Percentiles rank a stretch among this genome's conserved stretches.
phyloP scores from a whole-genome alignment of 2,888 invertebrate species.

The Phytoseiulus persimilis region DNA sequence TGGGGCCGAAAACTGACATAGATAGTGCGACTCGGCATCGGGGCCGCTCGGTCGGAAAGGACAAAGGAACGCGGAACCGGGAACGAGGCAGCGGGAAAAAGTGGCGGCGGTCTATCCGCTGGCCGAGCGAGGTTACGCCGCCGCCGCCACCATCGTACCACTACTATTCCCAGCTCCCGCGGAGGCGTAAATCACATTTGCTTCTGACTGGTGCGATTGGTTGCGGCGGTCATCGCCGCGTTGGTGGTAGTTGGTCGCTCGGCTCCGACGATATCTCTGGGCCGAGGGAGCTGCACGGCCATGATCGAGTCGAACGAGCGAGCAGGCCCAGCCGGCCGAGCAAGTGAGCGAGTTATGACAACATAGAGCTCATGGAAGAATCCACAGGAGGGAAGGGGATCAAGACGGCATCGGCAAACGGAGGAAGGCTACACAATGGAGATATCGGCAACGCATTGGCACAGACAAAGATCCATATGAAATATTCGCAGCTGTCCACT shows the following conservation, averaged over 20 bases:
- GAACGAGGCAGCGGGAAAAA: neutral
- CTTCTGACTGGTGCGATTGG: neutral
- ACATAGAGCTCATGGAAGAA: neutral
- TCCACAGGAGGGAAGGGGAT: neutral
- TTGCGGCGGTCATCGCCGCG: no score
- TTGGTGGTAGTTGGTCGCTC: neutral
- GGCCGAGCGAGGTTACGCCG: neutral
- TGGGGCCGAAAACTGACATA: neutral
- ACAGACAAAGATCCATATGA: neutral
- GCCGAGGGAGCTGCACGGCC: neutral
- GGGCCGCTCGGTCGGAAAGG: neutral
- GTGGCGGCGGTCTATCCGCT: neutral
- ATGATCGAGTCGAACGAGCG: neutral
- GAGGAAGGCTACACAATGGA: neutral
- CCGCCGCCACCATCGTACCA: neutral
- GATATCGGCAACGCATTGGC: neutral
- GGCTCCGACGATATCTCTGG: neutral
- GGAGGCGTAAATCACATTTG: neutral
- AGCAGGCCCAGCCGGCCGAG: neutral
- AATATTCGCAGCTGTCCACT: conserved; percentile 5
- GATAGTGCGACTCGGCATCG: neutral
- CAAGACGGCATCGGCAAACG: neutral
- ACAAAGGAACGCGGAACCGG: neutral
- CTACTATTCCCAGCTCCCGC: neutral
- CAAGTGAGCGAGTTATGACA: neutral